phyloP scores from a whole-genome alignment of 2,113 vertebrate genomes.

The Phyllostomus discolor region DNA sequence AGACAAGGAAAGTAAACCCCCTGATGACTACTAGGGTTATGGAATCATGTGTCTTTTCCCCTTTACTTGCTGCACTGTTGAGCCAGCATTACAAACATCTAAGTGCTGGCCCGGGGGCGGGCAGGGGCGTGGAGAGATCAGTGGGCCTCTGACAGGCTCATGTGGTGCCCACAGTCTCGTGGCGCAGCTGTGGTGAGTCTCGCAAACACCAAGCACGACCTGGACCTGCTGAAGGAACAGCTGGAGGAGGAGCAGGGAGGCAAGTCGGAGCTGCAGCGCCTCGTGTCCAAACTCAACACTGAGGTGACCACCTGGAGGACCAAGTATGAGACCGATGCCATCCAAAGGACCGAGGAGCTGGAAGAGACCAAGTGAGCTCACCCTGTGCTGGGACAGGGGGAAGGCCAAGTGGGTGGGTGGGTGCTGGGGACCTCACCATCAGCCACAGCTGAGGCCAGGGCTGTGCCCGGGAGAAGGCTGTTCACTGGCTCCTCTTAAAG shows the following conservation, averaged over 20 bases:
- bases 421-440: too few relatives aligned
- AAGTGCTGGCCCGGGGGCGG: not conserved
- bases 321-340: constrained; percentile 79
- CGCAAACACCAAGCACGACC: constrained; percentile 75
- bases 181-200: constrained; percentile 66
- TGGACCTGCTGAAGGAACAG: constrained; percentile 77
- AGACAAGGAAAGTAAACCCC: not conserved
- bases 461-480: not conserved
- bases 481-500: not conserved
- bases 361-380: constrained; percentile 81
- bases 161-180: constrained; percentile 49
- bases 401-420: not conserved
- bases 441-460: not conserved
- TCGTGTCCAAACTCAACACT: constrained; percentile 80
- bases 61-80: not conserved
- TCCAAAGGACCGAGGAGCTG: constrained; percentile 79
- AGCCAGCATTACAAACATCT: not conserved
- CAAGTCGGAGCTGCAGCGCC: constrained; percentile 75
- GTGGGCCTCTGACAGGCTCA: rapidly evolving
- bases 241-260: constrained; percentile 81
- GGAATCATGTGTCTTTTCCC: not conserved
- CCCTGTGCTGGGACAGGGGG: not conserved
- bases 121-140: not conserved
- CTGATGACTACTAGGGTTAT: not conserved
- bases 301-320: constrained; percentile 82